These are phyloP conservation scores for Nipponia nippon DNA, from an alignment of 2,113 vertebrate species.

Conservation along the genomic window DNA sequence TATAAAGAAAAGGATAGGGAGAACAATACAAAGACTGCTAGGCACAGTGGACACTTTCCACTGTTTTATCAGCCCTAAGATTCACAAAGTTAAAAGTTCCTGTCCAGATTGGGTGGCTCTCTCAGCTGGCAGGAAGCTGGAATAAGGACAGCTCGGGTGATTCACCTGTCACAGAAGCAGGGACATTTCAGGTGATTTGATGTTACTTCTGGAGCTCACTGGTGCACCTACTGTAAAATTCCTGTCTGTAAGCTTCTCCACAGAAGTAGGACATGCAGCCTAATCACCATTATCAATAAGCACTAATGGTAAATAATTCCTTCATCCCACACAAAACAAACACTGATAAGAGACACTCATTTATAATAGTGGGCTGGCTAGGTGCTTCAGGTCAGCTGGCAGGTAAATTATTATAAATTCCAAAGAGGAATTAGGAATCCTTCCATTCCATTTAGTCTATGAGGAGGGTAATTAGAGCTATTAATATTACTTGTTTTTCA, in stretches of 20 bases:
- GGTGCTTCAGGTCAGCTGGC: neutral
- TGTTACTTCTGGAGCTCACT: neutral
- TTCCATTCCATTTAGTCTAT: constrained; percentile 18
- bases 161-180: neutral
- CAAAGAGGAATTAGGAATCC: neutral
- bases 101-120: neutral
- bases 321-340: neutral
- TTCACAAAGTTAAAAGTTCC: neutral
- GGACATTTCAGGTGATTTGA: neutral
- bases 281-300: constrained; percentile 33
- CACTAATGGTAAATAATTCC: constrained; percentile 22
- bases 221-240: neutral
- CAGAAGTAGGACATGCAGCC: neutral
- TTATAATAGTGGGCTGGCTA: constrained; percentile 2
- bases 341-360: neutral
- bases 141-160: neutral
- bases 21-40: neutral
- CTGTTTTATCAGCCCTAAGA: neutral
- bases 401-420: constrained; percentile 51
- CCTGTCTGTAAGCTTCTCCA: neutral
- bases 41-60: neutral
- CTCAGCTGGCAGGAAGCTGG: neutral
- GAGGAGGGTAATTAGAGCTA: constrained; percentile 19
- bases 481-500: constrained; percentile 38
- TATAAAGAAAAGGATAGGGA: neutral